A percentile compares a stretch with the other conserved stretches of the same genome.
These are phyloP conservation scores for Hemicentrotus pulcherrimus DNA, from an alignment of 35 echinoderm and acorn worm species.

Conservation along the genomic window DNA sequence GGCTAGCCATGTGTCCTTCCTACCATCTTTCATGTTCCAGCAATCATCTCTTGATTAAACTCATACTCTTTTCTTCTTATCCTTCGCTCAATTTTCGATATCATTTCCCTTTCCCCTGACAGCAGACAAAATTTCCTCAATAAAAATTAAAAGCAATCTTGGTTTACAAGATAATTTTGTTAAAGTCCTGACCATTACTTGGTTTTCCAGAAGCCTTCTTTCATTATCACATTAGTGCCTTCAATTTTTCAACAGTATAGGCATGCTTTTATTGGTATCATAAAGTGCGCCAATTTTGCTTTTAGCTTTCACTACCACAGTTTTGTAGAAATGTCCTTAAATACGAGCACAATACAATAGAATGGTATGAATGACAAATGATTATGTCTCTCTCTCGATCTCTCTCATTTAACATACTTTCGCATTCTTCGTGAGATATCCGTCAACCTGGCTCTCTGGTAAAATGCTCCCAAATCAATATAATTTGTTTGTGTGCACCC, in stretches of 20 bases:
- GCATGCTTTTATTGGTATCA: too few species aligned
- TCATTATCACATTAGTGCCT: not conserved
- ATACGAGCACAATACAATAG: not conserved
- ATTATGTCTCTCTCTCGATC: not conserved
- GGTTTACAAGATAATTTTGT: not conserved
- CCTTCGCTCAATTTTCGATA: not conserved
- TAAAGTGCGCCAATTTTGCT: too few species aligned
- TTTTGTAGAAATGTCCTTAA: not conserved
- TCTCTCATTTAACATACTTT: not conserved
- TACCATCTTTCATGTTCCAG: not conserved
- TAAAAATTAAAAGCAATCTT: not conserved
- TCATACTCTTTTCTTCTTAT: not conserved
- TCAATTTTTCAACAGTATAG: not conserved
- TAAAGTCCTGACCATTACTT: not conserved
- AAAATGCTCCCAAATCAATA: too few species aligned
- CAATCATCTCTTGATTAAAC: not conserved
- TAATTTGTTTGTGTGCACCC: too few species aligned
- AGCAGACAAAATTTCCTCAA: not conserved
- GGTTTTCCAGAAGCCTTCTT: not conserved
- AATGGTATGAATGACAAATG: not conserved
- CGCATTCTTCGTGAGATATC: not conserved
- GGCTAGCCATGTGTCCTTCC: not conserved
- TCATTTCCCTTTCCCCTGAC: not conserved
- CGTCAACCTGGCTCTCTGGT: too few species aligned
- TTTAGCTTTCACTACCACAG: too few species aligned